These are phyloP conservation scores for Kryphioiulus occultus DNA, from an alignment of 2,888 invertebrate species.

Conservation along the genomic window DNA sequence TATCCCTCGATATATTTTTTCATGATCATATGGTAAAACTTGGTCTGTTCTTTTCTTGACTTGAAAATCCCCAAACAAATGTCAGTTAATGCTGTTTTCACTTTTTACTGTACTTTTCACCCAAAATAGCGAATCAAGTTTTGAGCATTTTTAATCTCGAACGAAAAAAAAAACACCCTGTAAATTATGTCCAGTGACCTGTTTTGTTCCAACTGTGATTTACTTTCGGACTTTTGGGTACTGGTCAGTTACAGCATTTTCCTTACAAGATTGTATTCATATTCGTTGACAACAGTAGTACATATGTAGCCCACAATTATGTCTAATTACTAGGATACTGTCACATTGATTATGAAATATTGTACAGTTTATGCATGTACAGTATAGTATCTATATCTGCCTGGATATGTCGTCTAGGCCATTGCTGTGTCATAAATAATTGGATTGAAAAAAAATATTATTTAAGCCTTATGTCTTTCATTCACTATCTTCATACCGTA, in stretches of 20 bases:
- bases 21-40: background rate
- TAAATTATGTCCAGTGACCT: conserved; percentile 29
- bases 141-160: background rate
- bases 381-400: conserved; percentile 6
- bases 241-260: background rate
- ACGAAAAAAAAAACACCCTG: background rate
- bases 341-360: background rate
- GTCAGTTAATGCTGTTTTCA: background rate
- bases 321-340: conserved; percentile 10
- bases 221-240: background rate
- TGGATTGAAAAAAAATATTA: conserved; percentile 22
- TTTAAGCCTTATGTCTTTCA: background rate
- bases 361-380: conserved; percentile 35
- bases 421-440: conserved; percentile 35
- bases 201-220: conserved; percentile 16
- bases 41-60: background rate
- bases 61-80: background rate
- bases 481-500: background rate
- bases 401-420: conserved; percentile 30
- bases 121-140: background rate
- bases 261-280: conserved; percentile 13
- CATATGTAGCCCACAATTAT: background rate
- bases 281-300: conserved; percentile 1
- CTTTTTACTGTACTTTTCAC: background rate
- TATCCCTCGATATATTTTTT: background rate